Conservation (phyloP, 2,113 vertebrate genomes). For the Benthochromis sp. region DNA sequence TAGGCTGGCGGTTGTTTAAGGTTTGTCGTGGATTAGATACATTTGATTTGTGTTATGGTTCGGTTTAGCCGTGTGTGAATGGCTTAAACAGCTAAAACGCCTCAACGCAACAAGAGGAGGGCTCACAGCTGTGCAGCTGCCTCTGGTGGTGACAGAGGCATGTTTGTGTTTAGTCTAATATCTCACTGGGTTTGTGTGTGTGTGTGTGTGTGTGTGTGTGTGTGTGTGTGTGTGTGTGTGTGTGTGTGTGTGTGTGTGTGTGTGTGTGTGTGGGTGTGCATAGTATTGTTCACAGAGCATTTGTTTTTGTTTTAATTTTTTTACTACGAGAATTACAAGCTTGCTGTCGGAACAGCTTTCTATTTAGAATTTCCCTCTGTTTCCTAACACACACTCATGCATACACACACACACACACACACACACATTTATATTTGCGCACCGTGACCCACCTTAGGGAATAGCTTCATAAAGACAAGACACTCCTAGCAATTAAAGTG, state of each 20-base stretch:
- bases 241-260: background rate
- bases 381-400: background rate
- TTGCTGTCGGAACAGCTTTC: background rate
- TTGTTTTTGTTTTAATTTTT: background rate
- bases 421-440: background rate
- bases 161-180: constrained; percentile 8
- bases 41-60: constrained; percentile 5
- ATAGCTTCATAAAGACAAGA: constrained; percentile 39
- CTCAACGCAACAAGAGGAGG: background rate
- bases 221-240: background rate
- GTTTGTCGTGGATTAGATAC: constrained; percentile 22
- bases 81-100: background rate
- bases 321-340: constrained; percentile 23
- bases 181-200: background rate
- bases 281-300: background rate
- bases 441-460: constrained; percentile 2
- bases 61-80: background rate
- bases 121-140: background rate
- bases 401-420: background rate
- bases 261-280: background rate
- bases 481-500: constrained; percentile 41
- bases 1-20: background rate
- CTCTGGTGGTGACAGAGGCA: background rate
- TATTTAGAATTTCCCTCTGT: background rate
- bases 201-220: background rate